Conservation (phyloP, 2,797 vertebrate genomes). For the Halcyon badia region DNA sequence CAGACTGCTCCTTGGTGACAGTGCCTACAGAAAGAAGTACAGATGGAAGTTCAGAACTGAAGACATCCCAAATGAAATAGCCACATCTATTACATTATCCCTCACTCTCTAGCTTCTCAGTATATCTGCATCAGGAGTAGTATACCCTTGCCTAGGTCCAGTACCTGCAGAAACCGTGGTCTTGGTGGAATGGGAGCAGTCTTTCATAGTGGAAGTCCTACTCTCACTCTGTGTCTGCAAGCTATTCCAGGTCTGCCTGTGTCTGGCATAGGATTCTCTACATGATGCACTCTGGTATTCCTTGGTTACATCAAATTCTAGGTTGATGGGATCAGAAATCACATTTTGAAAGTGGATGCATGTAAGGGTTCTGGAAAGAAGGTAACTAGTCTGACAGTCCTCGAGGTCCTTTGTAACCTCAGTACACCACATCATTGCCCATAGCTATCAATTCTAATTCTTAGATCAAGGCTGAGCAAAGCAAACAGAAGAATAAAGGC, state of each 20-base stretch:
- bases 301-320: not conserved
- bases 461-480: not conserved
- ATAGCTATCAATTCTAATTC: not conserved
- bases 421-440: not conserved
- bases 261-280: not conserved
- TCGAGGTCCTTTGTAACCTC: not conserved
- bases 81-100: not conserved
- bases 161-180: not conserved
- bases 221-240: not conserved
- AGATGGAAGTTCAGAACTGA: not conserved
- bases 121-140: not conserved
- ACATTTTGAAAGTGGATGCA: not conserved
- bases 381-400: not conserved
- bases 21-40: not conserved
- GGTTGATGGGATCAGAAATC: not conserved
- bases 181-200: not conserved
- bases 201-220: not conserved
- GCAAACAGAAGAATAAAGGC: not conserved
- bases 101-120: not conserved
- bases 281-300: rapidly evolving
- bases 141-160: not conserved
- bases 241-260: not conserved
- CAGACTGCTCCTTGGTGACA: not conserved
- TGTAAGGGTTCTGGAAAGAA: not conserved
- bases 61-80: not conserved